These are phyloP conservation scores for Stenopsyche tienmushanensis DNA, from an alignment of 1,140 invertebrate genomes.

Conservation along the genomic window DNA sequence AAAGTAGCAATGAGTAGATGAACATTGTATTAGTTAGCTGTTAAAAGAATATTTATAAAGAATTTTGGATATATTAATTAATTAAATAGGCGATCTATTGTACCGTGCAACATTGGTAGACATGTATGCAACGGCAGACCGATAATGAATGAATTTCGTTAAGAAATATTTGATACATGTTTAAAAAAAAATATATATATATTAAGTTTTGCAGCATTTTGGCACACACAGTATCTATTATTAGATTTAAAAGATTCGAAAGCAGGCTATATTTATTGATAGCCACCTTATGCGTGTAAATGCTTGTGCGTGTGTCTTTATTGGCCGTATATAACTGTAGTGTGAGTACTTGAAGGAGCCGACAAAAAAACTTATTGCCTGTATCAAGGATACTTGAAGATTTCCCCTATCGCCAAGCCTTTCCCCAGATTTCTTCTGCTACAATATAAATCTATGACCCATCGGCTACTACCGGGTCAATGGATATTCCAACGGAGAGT, in stretches of 20 bases:
- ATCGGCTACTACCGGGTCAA: slow-evolving; percentile 9
- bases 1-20: too few relatives aligned
- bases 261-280: not conserved
- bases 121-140: too few relatives aligned
- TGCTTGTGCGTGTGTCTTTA: not conserved
- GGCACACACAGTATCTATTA: not conserved
- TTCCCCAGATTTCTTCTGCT: slow-evolving; percentile 14
- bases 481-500: not conserved
- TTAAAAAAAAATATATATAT: too few relatives aligned
- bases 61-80: too few relatives aligned
- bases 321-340: not conserved
- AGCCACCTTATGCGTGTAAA: too few relatives aligned
- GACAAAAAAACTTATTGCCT: slow-evolving; percentile 13
- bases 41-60: too few relatives aligned
- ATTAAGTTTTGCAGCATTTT: too few relatives aligned
- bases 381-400: slow-evolving; percentile 17
- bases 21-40: too few relatives aligned
- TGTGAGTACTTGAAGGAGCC: not conserved
- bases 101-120: too few relatives aligned
- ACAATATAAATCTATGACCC: slow-evolving; percentile 18
- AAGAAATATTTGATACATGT: too few relatives aligned
- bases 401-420: slow-evolving; percentile 9
- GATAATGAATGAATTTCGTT: too few relatives aligned
- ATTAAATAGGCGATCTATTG: too few relatives aligned
- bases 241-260: not conserved